Evolutionary conservation across 2,888 invertebrate species (phyloP).

Genomic region (Scaptomyza reducta): DNA sequence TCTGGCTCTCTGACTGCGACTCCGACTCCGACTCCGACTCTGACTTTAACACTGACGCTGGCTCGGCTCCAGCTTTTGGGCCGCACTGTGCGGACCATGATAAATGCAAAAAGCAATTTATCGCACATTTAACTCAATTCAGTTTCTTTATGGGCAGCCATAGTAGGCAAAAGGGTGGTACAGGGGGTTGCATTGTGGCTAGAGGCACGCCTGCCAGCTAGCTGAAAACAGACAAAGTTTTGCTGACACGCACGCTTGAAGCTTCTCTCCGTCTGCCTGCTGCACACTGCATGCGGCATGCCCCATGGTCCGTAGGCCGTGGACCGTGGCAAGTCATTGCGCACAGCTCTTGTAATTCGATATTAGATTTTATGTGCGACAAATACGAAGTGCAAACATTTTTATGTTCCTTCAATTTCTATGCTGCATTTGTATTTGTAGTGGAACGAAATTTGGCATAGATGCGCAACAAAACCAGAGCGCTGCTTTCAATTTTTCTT

Average conservation of each 20-base stretch:
- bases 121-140: conserved; percentile 80
- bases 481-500: conserved; percentile 17
- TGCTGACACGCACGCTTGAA: conserved; percentile 60
- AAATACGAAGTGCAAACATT: conserved; percentile 79
- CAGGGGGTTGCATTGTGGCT: conserved; percentile 1
- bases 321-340: conserved; percentile 28
- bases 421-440: conserved; percentile 69
- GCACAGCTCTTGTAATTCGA: conserved; percentile 71
- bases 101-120: conserved; percentile 81
- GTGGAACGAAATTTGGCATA: conserved; percentile 53
- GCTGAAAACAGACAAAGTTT: conserved; percentile 57
- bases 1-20: conserved; percentile 16
- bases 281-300: conserved; percentile 16
- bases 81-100: conserved; percentile 64
- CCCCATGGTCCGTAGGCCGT: conserved; percentile 19
- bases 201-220: conserved; percentile 8
- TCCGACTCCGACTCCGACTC: too few species aligned
- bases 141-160: conserved; percentile 72
- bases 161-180: conserved; percentile 3
- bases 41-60: conserved; percentile 32
- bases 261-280: not conserved
- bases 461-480: conserved; percentile 31
- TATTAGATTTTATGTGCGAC: conserved; percentile 81
- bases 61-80: conserved; percentile 53
- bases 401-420: conserved; percentile 71